Evolutionary conservation across 2,113 vertebrate species (phyloP).

Genomic region (Marmota flaviventris): DNA sequence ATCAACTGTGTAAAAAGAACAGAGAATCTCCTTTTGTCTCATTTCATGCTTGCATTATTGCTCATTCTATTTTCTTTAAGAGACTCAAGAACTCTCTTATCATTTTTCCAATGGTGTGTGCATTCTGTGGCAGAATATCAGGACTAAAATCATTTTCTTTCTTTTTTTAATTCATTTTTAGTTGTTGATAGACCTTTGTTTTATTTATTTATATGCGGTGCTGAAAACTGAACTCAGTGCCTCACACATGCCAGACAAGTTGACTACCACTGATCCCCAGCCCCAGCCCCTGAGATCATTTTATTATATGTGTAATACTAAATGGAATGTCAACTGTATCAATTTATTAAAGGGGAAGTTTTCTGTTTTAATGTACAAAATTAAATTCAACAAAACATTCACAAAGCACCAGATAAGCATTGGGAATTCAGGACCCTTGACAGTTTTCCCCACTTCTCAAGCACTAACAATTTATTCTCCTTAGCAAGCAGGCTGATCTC

Average conservation of each 20-base stretch:
- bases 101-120: background rate
- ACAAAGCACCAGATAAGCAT: background rate
- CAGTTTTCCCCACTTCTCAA: background rate
- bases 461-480: background rate
- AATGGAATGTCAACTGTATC: background rate
- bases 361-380: slow-evolving; percentile 31
- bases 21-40: background rate
- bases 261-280: too few species aligned
- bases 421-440: background rate
- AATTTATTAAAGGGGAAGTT: background rate
- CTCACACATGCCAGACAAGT: too few species aligned
- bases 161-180: too few species aligned
- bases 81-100: background rate
- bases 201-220: too few species aligned
- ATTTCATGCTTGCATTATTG: background rate
- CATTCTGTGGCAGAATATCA: background rate
- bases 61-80: background rate
- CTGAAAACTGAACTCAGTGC: too few species aligned
- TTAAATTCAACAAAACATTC: background rate
- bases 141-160: background rate
- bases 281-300: background rate
- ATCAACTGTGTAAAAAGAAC: background rate
- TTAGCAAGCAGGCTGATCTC: background rate
- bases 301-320: background rate
- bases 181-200: too few species aligned